Evolutionary conservation across 2,113 vertebrate species (phyloP), one percentile per base, ranked within the genome.

Genomic region (Phalacrocorax aristotelis): DNA sequence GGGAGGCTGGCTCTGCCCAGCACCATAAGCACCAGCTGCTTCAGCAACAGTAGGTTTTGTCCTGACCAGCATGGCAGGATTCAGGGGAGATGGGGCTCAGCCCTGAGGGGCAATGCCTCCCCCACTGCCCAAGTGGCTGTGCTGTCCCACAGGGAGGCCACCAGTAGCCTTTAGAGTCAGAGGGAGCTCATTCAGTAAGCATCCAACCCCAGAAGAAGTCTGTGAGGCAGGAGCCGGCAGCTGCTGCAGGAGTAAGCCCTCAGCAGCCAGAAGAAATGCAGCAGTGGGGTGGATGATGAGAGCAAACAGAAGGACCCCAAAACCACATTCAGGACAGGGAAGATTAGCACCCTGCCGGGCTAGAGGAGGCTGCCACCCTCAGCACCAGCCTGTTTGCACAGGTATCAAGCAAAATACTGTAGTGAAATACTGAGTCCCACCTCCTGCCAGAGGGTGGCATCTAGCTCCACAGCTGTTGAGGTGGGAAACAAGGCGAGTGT

Each of bases 341-440:
- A 90, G 42, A 65, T 48, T 11, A 96, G 58, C n/a, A 30, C 46
- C 30, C n/a, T 81, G 64, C 72, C 81, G 66, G 49, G 51, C 91
- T 55, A 84, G 42, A 76, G 68, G 48, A 52, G 23, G 87, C 44
- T 89, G 83, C 77, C 0, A 5, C 48, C 79, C 82, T 89, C 93
- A 95, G 93, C 83, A 94, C 78, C 81, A 76, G 87, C 87, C 78
- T 72, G 40, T 86, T 78, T 70, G 75, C 80, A 82, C 62, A 90
- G 61, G 70, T n/a, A 78, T 32, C n/a, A 38, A 54, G 70, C 4
- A 0, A 87, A 96, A 96, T 40, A 94, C 80, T 92, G 78, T 20
- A 90, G 60, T 52, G 79, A 95, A 97, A 97, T 70, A 92, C 55
- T 6, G 34, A 76, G 64, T 81, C 78, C 69, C 69, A 88, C 70